Base-by-base conservation (phyloP, 1,140 invertebrate species). In the Thalassaphorura encarpata region DNA sequence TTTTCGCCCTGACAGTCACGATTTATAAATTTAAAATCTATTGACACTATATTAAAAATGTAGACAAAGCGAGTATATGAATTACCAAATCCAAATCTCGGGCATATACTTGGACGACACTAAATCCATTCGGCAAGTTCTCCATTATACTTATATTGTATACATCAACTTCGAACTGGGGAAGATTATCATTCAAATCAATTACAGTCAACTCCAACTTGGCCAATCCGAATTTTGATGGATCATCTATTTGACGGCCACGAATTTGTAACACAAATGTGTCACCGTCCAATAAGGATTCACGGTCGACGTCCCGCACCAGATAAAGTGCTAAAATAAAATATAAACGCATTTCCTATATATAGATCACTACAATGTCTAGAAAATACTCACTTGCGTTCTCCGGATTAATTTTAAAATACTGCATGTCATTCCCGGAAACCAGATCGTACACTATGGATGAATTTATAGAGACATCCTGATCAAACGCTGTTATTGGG, bases 131-230 rank as follows among this genome's bases (percentile, higher is more conserved):
- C 0, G 88, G 89, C 16, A 91, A 72, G 69, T 92, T 91, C 68
- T 92, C 88, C 42, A 91, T 86, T 47, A 92, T 90, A 59, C 86
- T 90, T 36, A 92, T 89, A 61, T 90, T 90, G 67, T 91, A 91
- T 60, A 86, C 80, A 62, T 89, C 86, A 0, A 87, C 84, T 70
- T 89, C 87, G 56, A 92, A 92, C 60, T 87, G 45, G 19, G 41
- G 33, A 4, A 84, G 69, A 69, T 88, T 88, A 66, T 90, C 87
- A 66, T 90, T 90, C 0, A 91, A 67, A 67, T 91, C 87, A 11
- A 85, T 66, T 0, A 91, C 73, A 68, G 87, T 82, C 0, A 91
- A 73, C 68, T 89, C 85, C 0, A 89, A 78, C 56, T 83, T 73
- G 0, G 87, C 82, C 1, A 80, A 70, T 0, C 82, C 80, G 29